Evolutionary conservation across 2,113 vertebrate genomes (phyloP), one percentile per base, ranked within the genome.

Genomic region (Antennarius striatus): DNA sequence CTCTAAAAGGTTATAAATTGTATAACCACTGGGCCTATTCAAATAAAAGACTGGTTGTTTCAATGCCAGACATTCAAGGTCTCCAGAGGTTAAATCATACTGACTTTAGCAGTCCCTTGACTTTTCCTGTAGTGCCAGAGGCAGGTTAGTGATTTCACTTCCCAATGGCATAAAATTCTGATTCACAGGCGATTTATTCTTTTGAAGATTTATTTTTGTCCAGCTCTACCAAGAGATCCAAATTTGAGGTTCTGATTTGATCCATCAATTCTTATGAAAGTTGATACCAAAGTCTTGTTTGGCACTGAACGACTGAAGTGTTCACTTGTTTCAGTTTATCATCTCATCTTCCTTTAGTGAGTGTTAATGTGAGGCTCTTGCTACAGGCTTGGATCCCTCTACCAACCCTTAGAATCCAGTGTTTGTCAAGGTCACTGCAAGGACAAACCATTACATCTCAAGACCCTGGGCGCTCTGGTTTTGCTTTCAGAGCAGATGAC

Each of bases 391-490:
- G 32, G 14, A 73, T 52, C 56, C 6, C 36, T 58, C 72, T 53
- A 62, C 61, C 78, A 75, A 67, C 56, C 56, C 69, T 48, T 30
- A 65, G 30, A 77, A 72, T 73, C 47, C 53, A 67, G 40, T 76
- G 42, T 75, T 59, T 60, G 50, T 68, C 74, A 79, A 86, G 81
- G 81, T 89, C 76, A 86, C 46, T 14, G 36, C 63, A 80, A 65
- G 83, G 86, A 68, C 73, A 76, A 67, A 11, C 30, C 45, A 32
- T 55, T 52, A 58, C 40, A 58, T 58, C 70, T 76, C 13, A 52
- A 66, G 61, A 50, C 30, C 45, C 42, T 47, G 7, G 12, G 63
- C 57, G 67, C 51, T 72, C 75, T 67, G 75, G 51, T 62, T 80
- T 55, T 32, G 36, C 68, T 80, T 72, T 73, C 63, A 50, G 72